Evolutionary conservation across 2,113 vertebrate genomes (phyloP).

Genomic region (Illadopsis cleaveri): DNA sequence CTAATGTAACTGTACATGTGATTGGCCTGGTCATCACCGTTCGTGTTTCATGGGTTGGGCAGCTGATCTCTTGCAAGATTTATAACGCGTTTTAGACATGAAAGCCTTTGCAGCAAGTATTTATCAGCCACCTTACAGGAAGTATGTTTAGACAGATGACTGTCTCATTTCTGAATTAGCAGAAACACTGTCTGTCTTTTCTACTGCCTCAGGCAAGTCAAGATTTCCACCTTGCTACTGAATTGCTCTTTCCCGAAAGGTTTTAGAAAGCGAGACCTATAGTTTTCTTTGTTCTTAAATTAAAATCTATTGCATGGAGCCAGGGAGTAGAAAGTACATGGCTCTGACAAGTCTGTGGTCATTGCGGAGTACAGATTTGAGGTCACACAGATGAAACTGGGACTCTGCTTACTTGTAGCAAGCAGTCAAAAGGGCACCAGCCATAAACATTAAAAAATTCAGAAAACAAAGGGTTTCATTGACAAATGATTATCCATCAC

Average conservation of each 20-base stretch:
- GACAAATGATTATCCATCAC: neutral
- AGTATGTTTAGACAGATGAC: neutral
- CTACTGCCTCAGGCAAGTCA: neutral
- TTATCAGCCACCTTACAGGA: neutral
- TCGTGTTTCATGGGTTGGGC: neutral
- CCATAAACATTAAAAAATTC: neutral
- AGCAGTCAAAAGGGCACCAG: neutral
- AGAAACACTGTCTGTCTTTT: neutral
- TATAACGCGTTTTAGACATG: neutral
- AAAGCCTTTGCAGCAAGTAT: neutral
- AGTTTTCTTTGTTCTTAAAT: neutral
- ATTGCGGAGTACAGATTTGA: neutral
- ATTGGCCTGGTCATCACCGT: neutral
- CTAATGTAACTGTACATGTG: neutral
- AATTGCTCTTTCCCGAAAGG: neutral
- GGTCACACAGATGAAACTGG: neutral
- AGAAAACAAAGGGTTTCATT: neutral
- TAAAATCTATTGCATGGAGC: neutral
- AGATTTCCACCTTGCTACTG: neutral
- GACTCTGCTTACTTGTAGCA: neutral
- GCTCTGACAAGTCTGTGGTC: neutral
- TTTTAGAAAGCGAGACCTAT: neutral
- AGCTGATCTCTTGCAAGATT: neutral
- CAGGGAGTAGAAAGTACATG: accelerated
- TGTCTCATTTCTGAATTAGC: neutral